Conservation (phyloP, 2,797 vertebrate genomes). For the Coregonus sp. region DNA sequence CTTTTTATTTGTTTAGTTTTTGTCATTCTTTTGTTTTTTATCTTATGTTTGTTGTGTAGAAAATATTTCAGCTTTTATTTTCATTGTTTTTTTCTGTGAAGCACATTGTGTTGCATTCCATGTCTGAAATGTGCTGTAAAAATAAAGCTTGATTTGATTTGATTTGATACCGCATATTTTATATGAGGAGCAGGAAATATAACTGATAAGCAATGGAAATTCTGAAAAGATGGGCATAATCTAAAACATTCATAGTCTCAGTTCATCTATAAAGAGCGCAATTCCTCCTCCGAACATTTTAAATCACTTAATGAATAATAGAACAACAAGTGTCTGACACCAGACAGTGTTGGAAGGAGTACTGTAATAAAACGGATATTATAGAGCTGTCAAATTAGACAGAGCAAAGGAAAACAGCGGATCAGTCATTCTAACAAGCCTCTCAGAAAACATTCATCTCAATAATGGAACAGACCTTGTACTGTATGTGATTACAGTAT, state of each 20-base stretch:
- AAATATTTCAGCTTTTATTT: not conserved
- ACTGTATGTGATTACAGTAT: not conserved
- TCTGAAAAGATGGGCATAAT: not conserved
- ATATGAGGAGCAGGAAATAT: not conserved
- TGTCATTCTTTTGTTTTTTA: too few species aligned
- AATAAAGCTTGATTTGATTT: too few species aligned
- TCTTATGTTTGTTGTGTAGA: too few species aligned
- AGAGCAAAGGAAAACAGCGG: not conserved
- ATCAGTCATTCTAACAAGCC: not conserved
- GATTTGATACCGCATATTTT: not conserved
- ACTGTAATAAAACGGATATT: constrained; percentile 1
- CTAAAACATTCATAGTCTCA: constrained; percentile 7
- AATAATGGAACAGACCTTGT: not conserved
- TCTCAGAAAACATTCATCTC: constrained; percentile 3
- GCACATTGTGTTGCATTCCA: too few species aligned
- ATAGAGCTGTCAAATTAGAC: not conserved
- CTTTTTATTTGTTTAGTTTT: too few species aligned
- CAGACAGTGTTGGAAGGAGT: constrained; percentile 4
- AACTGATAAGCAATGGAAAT: not conserved
- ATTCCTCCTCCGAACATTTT: constrained; percentile 18
- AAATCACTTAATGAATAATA: constrained; percentile 34
- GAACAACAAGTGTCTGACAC: constrained; percentile 14
- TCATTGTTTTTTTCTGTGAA: too few species aligned
- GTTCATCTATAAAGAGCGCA: constrained; percentile 19
- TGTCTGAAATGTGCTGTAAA: too few species aligned